Conservation (phyloP, 1,140 invertebrate genomes). For the Bombus polaris region DNA sequence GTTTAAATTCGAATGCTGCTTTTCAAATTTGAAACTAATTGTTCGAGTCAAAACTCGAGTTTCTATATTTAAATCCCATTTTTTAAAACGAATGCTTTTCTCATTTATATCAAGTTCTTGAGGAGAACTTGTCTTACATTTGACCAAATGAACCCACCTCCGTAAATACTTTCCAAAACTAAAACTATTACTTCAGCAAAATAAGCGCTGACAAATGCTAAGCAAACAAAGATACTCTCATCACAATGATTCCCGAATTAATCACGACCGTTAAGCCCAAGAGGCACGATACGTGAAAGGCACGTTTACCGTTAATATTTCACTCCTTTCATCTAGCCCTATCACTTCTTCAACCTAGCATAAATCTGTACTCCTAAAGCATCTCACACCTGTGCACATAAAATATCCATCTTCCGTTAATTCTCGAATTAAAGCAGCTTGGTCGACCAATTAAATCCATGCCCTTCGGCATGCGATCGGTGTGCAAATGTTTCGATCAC, state of each 20-base stretch:
- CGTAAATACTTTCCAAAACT: too few species aligned
- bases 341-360: not conserved
- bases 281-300: not conserved
- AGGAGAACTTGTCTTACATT: too few species aligned
- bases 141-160: too few species aligned
- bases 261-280: not conserved
- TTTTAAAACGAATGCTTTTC: too few species aligned
- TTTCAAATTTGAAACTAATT: too few species aligned
- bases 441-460: slow-evolving; percentile 18
- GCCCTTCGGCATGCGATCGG: not conserved
- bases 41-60: too few species aligned
- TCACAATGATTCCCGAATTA: not conserved
- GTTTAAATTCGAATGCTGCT: too few species aligned
- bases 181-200: not conserved
- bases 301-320: not conserved
- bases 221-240: not conserved
- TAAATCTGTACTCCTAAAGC: not conserved
- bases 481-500: not conserved
- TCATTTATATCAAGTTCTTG: too few species aligned
- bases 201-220: not conserved
- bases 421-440: not conserved
- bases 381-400: not conserved
- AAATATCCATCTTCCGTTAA: slow-evolving; percentile 17
- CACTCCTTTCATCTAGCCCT: not conserved
- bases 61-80: too few species aligned